Conservation (phyloP, 2,113 vertebrate genomes). For the Girardinichthys multiradiatus region DNA sequence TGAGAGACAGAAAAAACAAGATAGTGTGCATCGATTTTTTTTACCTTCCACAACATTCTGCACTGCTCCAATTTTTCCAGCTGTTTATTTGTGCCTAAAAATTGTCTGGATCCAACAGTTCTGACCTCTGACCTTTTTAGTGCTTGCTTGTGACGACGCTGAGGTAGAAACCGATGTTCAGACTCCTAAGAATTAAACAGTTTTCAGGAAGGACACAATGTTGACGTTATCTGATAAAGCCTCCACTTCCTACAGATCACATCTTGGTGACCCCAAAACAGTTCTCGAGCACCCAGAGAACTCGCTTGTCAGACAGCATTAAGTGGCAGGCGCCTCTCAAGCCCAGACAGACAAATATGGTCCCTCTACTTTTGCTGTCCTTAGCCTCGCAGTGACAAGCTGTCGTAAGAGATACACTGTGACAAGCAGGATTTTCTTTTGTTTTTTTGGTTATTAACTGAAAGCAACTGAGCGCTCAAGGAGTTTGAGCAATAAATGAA, state of each 20-base stretch:
- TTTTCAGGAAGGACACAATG: conserved; percentile 54
- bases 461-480: neutral
- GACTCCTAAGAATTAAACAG: conserved; percentile 20
- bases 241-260: conserved; percentile 68
- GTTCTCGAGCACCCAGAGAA: conserved; percentile 62
- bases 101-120: neutral
- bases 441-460: neutral
- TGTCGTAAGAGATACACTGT: neutral
- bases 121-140: conserved; percentile 32
- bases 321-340: conserved; percentile 68
- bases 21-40: conserved; percentile 9
- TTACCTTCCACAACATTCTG: neutral
- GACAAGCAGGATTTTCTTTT: neutral
- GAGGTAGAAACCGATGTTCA: neutral
- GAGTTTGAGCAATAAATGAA: neutral
- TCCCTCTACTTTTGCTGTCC: conserved; percentile 32
- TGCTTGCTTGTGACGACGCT: neutral
- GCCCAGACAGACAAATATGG: conserved; percentile 55
- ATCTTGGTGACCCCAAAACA: conserved; percentile 72
- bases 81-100: neutral
- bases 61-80: neutral
- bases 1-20: conserved; percentile 55
- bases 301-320: conserved; percentile 70
- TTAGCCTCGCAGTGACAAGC: conserved; percentile 19
- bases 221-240: conserved; percentile 57